phyloP scores from a whole-genome alignment of 2,113 vertebrate genomes.

The Lepisosteus osseus region DNA sequence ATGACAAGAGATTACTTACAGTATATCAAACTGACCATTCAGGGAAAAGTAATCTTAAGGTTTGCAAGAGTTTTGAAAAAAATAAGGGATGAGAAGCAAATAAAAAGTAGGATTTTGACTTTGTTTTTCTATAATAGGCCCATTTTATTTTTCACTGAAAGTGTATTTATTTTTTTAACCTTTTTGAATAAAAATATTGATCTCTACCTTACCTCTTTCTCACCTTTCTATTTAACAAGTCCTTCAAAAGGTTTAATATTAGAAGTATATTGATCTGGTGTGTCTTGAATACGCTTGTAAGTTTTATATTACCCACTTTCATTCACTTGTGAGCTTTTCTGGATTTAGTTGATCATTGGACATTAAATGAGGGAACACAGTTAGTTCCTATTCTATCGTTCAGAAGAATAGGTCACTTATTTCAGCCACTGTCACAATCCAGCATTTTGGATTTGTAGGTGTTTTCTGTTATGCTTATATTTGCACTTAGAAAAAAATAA shows the following conservation, averaged over 20 bases:
- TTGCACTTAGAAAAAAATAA: too few relatives aligned
- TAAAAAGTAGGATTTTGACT: neutral
- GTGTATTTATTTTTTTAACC: neutral
- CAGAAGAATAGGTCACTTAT: too few relatives aligned
- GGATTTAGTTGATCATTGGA: too few relatives aligned
- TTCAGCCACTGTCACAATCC: too few relatives aligned
- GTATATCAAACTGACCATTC: neutral
- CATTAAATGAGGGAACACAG: too few relatives aligned
- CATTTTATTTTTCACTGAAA: neutral
- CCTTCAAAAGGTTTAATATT: neutral
- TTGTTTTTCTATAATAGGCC: neutral
- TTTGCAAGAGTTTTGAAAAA: neutral
- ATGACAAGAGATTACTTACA: neutral
- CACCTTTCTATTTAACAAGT: neutral
- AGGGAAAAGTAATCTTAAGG: neutral
- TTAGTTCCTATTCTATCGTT: too few relatives aligned
- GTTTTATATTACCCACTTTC: too few relatives aligned
- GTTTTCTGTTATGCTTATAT: too few relatives aligned
- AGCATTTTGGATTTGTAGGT: too few relatives aligned
- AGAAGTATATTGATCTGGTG: too few relatives aligned
- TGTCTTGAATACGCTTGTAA: too few relatives aligned
- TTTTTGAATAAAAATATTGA: neutral
- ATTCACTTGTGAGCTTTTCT: too few relatives aligned
- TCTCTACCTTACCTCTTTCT: neutral
- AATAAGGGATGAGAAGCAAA: neutral